Evolutionary conservation across 2,888 invertebrate species (phyloP).

Genomic region (Cheilosia vulpina): DNA sequence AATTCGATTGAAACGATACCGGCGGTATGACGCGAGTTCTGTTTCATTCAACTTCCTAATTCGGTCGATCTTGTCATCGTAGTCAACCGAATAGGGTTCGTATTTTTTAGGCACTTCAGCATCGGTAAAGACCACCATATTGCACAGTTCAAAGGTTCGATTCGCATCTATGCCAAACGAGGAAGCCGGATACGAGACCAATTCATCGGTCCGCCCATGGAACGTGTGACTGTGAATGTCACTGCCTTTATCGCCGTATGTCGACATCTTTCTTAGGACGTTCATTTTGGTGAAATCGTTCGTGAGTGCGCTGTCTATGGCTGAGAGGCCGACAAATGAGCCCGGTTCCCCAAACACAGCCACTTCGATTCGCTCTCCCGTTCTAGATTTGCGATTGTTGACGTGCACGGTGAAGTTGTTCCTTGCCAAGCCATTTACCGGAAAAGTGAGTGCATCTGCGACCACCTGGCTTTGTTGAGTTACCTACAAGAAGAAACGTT

Average conservation of each 20-base stretch:
- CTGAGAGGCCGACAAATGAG: slow-evolving; percentile 94
- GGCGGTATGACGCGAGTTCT: slow-evolving; percentile 88
- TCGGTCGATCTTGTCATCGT: slow-evolving; percentile 87
- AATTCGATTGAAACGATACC: slow-evolving; percentile 90
- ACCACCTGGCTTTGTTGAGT: slow-evolving; percentile 91
- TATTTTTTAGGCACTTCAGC: slow-evolving; percentile 88
- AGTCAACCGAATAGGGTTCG: slow-evolving; percentile 89
- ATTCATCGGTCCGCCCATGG: slow-evolving; percentile 90
- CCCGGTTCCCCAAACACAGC: slow-evolving; percentile 96
- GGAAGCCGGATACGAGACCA: slow-evolving; percentile 92
- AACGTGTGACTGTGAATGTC: slow-evolving; percentile 91
- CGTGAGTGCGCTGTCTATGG: slow-evolving; percentile 92
- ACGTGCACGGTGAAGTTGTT: slow-evolving; percentile 93
- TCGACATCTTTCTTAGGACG: slow-evolving; percentile 91
- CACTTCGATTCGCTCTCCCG: slow-evolving; percentile 94
- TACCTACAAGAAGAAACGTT: slow-evolving; percentile 29
- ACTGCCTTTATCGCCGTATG: slow-evolving; percentile 91
- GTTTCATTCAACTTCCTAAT: slow-evolving; percentile 85
- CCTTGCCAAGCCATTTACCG: slow-evolving; percentile 94
- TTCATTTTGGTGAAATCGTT: slow-evolving; percentile 92
- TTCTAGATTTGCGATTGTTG: slow-evolving; percentile 95
- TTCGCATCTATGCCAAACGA: slow-evolving; percentile 96
- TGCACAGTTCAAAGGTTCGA: slow-evolving; percentile 93
- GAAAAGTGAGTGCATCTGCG: slow-evolving; percentile 95
- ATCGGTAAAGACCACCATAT: slow-evolving; percentile 94